These are phyloP conservation scores for Perithous albicinctus DNA, from an alignment of 2,888 invertebrate species.

Conservation along the genomic window DNA sequence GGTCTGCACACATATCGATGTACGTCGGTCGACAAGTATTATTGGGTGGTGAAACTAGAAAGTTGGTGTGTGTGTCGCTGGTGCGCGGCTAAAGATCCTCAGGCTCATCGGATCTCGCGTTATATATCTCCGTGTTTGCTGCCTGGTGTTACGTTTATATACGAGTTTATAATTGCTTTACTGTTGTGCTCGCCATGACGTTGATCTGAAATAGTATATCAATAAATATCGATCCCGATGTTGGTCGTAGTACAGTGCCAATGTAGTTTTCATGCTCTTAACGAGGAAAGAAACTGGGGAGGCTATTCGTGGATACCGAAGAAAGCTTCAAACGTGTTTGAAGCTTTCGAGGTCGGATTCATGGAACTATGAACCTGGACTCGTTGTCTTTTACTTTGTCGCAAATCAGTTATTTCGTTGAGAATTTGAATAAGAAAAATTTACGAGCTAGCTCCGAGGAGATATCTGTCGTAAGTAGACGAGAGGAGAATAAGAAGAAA, in stretches of 20 bases:
- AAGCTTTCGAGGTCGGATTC: constrained; percentile 97
- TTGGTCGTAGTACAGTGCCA: constrained; percentile 85
- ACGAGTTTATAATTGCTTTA: constrained; percentile 42
- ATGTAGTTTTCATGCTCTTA: constrained; percentile 85
- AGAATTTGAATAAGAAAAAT: constrained; percentile 98
- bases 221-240: constrained; percentile 84
- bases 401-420: constrained; percentile 99
- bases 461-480: constrained; percentile 93
- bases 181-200: constrained; percentile 82
- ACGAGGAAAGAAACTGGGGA: constrained; percentile 84
- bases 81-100: constrained; percentile 46
- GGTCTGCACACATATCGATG: not conserved
- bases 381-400: constrained; percentile 99
- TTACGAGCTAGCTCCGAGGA: constrained; percentile 95
- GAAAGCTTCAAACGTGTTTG: constrained; percentile 97
- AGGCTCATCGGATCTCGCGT: constrained; percentile 10
- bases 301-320: constrained; percentile 91
- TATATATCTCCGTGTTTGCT: too few species aligned
- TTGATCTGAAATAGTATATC: constrained; percentile 80
- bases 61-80: constrained; percentile 55
- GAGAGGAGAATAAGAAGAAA: too few species aligned
- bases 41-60: constrained; percentile 6
- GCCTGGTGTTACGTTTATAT: constrained; percentile 5
- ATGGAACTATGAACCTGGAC: constrained; percentile 99
- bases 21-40: not conserved